phyloP scores from a whole-genome alignment of 92 coral and sea anemone species.

The Parazoanthus swiftii region DNA sequence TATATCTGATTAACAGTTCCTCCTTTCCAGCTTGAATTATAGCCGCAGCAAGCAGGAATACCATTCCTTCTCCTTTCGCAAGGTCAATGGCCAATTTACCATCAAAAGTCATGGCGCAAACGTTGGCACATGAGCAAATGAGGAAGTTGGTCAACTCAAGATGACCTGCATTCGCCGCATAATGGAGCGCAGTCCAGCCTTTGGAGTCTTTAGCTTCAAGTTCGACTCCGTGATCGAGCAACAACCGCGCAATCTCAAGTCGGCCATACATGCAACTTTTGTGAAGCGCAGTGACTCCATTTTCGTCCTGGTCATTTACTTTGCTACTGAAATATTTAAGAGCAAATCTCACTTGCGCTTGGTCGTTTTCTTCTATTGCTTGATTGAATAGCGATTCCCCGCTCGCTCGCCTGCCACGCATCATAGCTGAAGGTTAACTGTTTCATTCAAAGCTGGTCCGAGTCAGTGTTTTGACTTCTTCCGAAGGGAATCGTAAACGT shows the following conservation, averaged over 20 bases:
- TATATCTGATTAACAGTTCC: conserved; percentile 67
- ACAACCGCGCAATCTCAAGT: conserved; percentile 62
- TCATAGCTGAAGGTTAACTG: conserved; percentile 12
- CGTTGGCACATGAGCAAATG: conserved; percentile 73
- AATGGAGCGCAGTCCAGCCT: conserved; percentile 88
- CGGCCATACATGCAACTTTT: conserved; percentile 80
- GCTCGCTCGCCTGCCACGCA: conserved; percentile 41
- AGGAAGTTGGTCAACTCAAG: conserved; percentile 70
- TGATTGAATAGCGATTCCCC: conserved; percentile 58
- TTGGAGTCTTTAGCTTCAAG: conserved; percentile 71
- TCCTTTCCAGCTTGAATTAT: conserved; percentile 82
- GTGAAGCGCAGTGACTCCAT: conserved; percentile 80
- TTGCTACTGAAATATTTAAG: conserved; percentile 61
- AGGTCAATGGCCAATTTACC: conserved; percentile 84
- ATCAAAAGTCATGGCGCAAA: conserved; percentile 63
- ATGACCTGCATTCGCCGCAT: conserved; percentile 73
- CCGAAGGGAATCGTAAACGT: neutral
- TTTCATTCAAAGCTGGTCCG: neutral
- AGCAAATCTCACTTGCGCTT: conserved; percentile 76
- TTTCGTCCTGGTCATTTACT: conserved; percentile 77
- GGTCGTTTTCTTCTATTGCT: conserved; percentile 79
- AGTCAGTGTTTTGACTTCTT: conserved; percentile 16
- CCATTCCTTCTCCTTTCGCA: conserved; percentile 86
- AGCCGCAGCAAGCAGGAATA: conserved; percentile 78
- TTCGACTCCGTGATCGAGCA: conserved; percentile 82